Evolutionary conservation across 2,113 vertebrate genomes (phyloP), one percentile per base, ranked within the genome.

Genomic region (Nothocercus nigrocapillus): DNA sequence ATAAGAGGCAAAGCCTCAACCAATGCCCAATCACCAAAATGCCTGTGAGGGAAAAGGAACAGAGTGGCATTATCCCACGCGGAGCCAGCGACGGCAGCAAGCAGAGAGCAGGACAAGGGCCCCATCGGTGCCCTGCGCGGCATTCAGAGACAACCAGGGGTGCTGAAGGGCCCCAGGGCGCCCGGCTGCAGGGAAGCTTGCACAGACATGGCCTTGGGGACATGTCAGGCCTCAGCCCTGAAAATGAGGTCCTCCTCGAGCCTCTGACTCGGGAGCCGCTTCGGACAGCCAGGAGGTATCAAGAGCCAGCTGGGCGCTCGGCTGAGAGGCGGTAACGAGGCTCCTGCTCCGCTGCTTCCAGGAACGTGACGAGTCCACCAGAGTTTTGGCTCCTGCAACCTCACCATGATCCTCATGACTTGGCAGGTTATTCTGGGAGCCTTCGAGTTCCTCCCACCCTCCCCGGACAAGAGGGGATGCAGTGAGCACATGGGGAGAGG

Each of bases 361-460:
- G 86, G 56, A 92, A 90, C 1, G 28, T 51, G 82, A 95, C 74
- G 73, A 3, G 3, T 79, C 56, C 5, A 0, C 38, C 88, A 63
- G 72, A 77, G 74, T 94, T 92, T 78, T 91, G 75, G 91, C 94
- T 96, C 87, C 45, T 14, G 32, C 54, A 51, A 42, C 89, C 80
- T 13, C 0, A 3, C 67, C 62, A 82, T 64, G 82, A 91, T 69
- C 82, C 93, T 94, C 64, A 68, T 90, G 90, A 91, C 76, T 91
- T 80, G 3, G 56, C 73, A 72, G 59, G 51, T 89, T 94, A 88
- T 85, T 95, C 95, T 79, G 63, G 69, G 87, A 95, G 67, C 13
- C 78, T 89, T 44, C 3, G 36, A 94, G 70, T 77, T 89, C 63
- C 63, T 78, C 75, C 80, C 79, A 73, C 59, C 0, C 66, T 38